phyloP scores from a whole-genome alignment of 2,797 vertebrate genomes.

The Acomys russatus region DNA sequence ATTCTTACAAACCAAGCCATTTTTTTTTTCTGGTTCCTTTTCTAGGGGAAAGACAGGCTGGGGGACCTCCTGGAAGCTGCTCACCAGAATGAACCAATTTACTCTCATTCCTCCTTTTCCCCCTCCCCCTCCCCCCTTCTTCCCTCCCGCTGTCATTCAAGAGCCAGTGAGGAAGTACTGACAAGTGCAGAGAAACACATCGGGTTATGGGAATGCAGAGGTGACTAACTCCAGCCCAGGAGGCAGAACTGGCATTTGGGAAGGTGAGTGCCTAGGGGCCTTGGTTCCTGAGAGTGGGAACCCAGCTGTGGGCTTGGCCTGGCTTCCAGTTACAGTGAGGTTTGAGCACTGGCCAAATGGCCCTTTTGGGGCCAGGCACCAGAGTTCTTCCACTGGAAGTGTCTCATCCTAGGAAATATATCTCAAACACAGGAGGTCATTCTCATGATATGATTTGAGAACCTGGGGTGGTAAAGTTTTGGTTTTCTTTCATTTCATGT shows the following conservation, averaged over 20 bases:
- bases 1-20: not conserved
- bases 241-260: not conserved
- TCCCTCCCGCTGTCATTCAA: not conserved
- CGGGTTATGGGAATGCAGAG: not conserved
- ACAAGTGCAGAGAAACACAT: not conserved
- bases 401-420: slow-evolving; percentile 2
- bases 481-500: slow-evolving; percentile 35
- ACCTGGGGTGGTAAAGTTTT: not conserved
- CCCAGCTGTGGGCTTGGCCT: not conserved
- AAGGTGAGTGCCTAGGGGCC: not conserved
- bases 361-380: not conserved
- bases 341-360: not conserved
- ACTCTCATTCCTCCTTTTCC: too few species aligned
- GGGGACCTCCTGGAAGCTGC: not conserved
- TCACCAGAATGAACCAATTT: not conserved
- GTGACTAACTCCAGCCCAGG: not conserved
- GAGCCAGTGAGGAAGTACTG: not conserved
- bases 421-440: slow-evolving; percentile 1
- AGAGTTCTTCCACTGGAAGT: not conserved
- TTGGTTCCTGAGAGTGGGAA: too few species aligned
- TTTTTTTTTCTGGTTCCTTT: not conserved
- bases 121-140: too few species aligned
- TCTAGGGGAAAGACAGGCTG: not conserved
- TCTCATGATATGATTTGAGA: not conserved
- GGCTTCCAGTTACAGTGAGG: not conserved